phyloP scores from a whole-genome alignment of 2,888 invertebrate genomes.

The Idaea biselata region DNA sequence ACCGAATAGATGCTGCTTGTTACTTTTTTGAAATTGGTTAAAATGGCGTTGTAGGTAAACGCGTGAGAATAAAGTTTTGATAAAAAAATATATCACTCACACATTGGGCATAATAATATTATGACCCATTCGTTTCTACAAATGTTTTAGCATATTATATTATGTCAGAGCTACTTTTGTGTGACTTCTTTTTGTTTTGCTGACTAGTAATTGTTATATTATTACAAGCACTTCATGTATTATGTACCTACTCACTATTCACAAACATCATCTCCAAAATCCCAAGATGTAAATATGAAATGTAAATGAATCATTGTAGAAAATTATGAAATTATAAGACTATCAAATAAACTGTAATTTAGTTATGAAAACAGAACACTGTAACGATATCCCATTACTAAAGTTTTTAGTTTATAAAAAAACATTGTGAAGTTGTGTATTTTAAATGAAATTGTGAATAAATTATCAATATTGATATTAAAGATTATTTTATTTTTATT shows the following conservation, averaged over 20 bases:
- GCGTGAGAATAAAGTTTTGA: too few relatives aligned
- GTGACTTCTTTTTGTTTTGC: not conserved
- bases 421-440: constrained; percentile 80
- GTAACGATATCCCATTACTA: constrained; percentile 75
- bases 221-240: constrained; percentile 9
- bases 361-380: constrained; percentile 68
- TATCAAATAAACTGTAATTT: constrained; percentile 64
- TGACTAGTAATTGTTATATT: not conserved
- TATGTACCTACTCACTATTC: constrained; percentile 31
- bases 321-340: constrained; percentile 45
- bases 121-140: too few relatives aligned
- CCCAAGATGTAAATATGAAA: constrained; percentile 68
- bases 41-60: too few relatives aligned
- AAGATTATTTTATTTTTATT: constrained; percentile 40
- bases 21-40: too few relatives aligned
- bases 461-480: constrained; percentile 81
- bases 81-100: too few relatives aligned
- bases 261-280: constrained; percentile 47
- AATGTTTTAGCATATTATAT: too few relatives aligned
- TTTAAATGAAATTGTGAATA: constrained; percentile 81
- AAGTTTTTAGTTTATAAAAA: constrained; percentile 77
- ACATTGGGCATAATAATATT: too few relatives aligned
- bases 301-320: constrained; percentile 71
- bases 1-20: too few relatives aligned
- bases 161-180: too few relatives aligned